Conservation (phyloP, 1,140 invertebrate species). For the Drosophila micromelanica region DNA sequence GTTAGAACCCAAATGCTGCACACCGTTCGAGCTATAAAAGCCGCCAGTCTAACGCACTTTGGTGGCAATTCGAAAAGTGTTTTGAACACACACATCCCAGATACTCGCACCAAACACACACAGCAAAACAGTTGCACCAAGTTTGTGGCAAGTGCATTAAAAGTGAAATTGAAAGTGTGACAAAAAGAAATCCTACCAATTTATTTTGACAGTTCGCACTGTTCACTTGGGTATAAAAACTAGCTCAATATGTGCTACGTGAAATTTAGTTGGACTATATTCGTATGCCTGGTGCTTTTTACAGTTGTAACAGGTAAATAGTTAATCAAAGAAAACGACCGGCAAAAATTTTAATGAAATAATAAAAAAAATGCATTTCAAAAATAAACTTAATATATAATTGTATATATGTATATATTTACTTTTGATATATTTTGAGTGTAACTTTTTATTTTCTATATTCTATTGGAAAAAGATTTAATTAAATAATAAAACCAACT, state of each 20-base stretch:
- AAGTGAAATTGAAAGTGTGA: slow-evolving; percentile 39
- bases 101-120: slow-evolving; percentile 25
- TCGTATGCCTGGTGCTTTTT: slow-evolving; percentile 61
- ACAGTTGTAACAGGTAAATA: slow-evolving; percentile 61
- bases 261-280: slow-evolving; percentile 70
- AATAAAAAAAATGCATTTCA: too few relatives aligned
- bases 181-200: slow-evolving; percentile 1
- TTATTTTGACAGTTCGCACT: slow-evolving; percentile 4
- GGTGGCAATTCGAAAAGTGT: slow-evolving; percentile 70
- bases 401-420: too few relatives aligned
- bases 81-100: slow-evolving; percentile 29
- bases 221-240: neutral
- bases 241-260: slow-evolving; percentile 62
- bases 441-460: too few relatives aligned
- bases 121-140: slow-evolving; percentile 23
- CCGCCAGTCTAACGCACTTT: slow-evolving; percentile 62
- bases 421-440: too few relatives aligned
- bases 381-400: too few relatives aligned
- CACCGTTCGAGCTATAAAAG: slow-evolving; percentile 67
- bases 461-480: too few relatives aligned
- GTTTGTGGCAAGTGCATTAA: slow-evolving; percentile 15
- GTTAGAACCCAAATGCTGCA: slow-evolving; percentile 28
- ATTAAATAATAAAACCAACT: too few relatives aligned
- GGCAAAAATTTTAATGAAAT: too few relatives aligned
- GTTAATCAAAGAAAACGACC: too few relatives aligned